phyloP scores from a whole-genome alignment of 2,113 vertebrate genomes.

The Pangasianodon hypophthalmus region DNA sequence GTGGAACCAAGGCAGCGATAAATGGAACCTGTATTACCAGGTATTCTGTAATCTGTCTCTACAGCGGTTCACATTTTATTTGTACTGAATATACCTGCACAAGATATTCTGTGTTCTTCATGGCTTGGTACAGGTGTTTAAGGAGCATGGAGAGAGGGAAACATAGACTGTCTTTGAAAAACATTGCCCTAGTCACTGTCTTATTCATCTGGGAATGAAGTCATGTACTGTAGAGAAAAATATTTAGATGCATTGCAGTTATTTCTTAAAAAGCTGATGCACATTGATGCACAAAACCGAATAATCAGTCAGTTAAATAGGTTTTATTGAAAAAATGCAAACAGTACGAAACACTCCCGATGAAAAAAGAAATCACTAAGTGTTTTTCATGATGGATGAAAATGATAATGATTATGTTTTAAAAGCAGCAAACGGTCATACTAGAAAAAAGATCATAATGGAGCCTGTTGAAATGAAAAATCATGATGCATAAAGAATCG shows the following conservation, averaged over 20 bases:
- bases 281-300: not conserved
- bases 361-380: not conserved
- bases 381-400: not conserved
- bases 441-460: not conserved
- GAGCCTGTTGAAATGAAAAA: not conserved
- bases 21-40: not conserved
- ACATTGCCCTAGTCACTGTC: not conserved
- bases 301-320: not conserved
- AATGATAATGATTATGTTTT: not conserved
- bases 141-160: not conserved
- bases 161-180: not conserved
- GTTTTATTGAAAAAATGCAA: not conserved
- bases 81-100: too few species aligned
- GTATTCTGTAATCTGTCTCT: not conserved
- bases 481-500: conserved; percentile 19
- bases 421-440: not conserved
- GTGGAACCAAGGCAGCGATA: not conserved
- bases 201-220: not conserved
- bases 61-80: not conserved
- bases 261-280: not conserved
- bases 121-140: not conserved
- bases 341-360: not conserved
- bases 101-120: not conserved
- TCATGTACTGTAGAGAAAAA: not conserved
- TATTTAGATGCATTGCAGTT: not conserved